These are phyloP conservation scores for Nothoprocta pentlandii DNA, from an alignment of 2,113 vertebrate species.

Conservation along the genomic window DNA sequence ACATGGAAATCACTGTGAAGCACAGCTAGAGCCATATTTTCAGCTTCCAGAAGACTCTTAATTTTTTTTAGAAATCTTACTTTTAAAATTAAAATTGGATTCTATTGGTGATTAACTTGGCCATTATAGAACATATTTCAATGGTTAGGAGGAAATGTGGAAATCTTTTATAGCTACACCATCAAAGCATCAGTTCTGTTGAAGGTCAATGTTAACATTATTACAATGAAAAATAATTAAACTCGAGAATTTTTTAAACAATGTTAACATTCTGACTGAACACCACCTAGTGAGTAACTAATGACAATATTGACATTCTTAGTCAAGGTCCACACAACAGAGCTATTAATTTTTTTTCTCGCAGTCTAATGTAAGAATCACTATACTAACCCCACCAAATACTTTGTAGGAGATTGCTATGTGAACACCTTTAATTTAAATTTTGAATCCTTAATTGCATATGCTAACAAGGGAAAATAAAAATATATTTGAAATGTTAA, in stretches of 20 bases:
- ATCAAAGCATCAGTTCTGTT: not conserved
- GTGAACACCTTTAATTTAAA: not conserved
- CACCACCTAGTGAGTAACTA: not conserved
- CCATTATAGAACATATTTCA: not conserved
- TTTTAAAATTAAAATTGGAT: conserved; percentile 1
- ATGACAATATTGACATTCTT: not conserved
- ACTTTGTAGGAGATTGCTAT: not conserved
- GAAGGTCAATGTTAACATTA: not conserved
- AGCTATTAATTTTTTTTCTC: conserved; percentile 9
- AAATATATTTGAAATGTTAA: conserved; percentile 32
- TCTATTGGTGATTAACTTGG: not conserved
- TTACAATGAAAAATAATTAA: conserved; percentile 35
- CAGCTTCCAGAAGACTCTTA: not conserved
- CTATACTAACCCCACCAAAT: not conserved
- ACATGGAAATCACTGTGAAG: accelerated
- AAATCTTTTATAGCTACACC: not conserved
- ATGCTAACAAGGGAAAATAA: not conserved
- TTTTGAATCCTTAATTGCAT: conserved; percentile 30
- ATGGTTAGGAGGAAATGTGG: not conserved
- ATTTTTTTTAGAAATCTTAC: not conserved
- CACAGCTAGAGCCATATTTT: not conserved
- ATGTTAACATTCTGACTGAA: not conserved
- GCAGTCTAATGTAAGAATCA: not conserved
- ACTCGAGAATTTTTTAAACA: not conserved
- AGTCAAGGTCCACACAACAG: not conserved